These are phyloP conservation scores for Hermodice carunculata DNA, from an alignment of 2,888 invertebrate genomes.

Conservation along the genomic window DNA sequence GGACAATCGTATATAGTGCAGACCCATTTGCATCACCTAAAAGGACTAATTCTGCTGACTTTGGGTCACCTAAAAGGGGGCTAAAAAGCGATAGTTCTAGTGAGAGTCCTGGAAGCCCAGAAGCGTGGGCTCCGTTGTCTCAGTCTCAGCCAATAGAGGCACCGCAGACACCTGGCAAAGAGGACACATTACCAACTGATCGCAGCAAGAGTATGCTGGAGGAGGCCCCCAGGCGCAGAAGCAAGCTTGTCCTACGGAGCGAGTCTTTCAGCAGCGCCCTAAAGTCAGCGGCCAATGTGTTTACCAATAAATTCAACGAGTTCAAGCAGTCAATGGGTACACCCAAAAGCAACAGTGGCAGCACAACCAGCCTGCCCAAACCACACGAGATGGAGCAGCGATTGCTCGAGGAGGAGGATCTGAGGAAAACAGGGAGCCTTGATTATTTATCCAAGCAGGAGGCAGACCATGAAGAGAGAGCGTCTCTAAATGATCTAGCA, in stretches of 20 bases:
- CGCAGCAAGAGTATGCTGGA: neutral
- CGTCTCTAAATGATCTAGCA: conserved; percentile 7
- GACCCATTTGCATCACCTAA: no score
- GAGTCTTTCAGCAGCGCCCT: conserved; percentile 34
- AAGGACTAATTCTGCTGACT: neutral
- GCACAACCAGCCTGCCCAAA: conserved; percentile 6
- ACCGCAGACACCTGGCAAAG: conserved; percentile 2
- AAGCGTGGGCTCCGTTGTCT: conserved; percentile 27
- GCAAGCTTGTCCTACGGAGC: conserved; percentile 22
- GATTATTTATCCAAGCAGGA: conserved; percentile 14
- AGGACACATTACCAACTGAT: conserved; percentile 7
- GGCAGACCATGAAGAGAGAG: conserved; percentile 5
- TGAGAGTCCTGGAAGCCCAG: conserved; percentile 30
- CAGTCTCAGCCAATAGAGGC: conserved; percentile 12
- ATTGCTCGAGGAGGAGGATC: conserved; percentile 16
- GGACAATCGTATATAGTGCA: no score
- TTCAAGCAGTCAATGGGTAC: conserved; percentile 62
- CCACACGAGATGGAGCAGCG: conserved; percentile 14
- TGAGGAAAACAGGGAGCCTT: conserved; percentile 24
- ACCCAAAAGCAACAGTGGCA: conserved; percentile 39
- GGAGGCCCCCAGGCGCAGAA: neutral
- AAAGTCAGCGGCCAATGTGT: conserved; percentile 17
- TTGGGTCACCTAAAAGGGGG: neutral
- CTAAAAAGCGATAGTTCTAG: conserved; percentile 14
- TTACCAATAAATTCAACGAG: conserved; percentile 56